Percentiles rank a stretch among this genome's conserved stretches.
phyloP scores from a whole-genome alignment of 2,797 vertebrate species.

The Rhodeus uyekii region DNA sequence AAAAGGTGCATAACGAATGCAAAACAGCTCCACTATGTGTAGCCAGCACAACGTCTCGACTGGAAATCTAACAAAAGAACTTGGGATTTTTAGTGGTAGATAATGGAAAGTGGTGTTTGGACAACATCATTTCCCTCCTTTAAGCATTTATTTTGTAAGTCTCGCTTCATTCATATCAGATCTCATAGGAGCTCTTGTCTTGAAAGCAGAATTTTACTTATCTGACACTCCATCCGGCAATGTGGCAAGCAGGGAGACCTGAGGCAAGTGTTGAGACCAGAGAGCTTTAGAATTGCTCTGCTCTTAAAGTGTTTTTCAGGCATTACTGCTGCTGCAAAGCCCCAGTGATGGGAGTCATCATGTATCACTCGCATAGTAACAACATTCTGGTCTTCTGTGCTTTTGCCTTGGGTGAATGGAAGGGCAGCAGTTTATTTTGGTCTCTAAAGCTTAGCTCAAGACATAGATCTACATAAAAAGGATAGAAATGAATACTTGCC shows the following conservation, averaged over 20 bases:
- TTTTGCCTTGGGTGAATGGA: slow-evolving; percentile 42
- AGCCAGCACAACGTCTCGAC: neutral
- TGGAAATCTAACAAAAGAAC: neutral
- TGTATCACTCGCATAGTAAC: slow-evolving; percentile 63
- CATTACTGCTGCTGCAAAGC: slow-evolving; percentile 66
- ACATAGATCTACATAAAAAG: slow-evolving; percentile 27
- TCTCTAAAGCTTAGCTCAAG: slow-evolving; percentile 30
- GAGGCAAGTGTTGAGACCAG: slow-evolving; percentile 56
- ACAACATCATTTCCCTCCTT: slow-evolving; percentile 10
- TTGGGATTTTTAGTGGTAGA: neutral
- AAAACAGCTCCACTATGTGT: neutral
- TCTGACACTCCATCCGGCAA: slow-evolving; percentile 56
- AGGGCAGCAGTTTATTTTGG: slow-evolving; percentile 44
- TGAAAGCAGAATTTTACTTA: slow-evolving; percentile 54
- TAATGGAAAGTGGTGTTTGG: slow-evolving; percentile 1
- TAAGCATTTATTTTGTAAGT: slow-evolving; percentile 40
- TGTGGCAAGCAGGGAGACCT: slow-evolving; percentile 57
- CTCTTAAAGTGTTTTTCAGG: slow-evolving; percentile 71
- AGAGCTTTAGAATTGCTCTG: slow-evolving; percentile 64
- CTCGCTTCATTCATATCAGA: slow-evolving; percentile 34
- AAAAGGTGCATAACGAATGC: neutral
- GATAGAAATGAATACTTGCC: slow-evolving; percentile 8
- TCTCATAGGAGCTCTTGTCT: slow-evolving; percentile 9
- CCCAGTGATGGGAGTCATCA: slow-evolving; percentile 68
- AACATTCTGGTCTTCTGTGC: slow-evolving; percentile 28